Base-by-base conservation (phyloP, 2,113 vertebrate species). In the Clarias macrocephalus region DNA sequence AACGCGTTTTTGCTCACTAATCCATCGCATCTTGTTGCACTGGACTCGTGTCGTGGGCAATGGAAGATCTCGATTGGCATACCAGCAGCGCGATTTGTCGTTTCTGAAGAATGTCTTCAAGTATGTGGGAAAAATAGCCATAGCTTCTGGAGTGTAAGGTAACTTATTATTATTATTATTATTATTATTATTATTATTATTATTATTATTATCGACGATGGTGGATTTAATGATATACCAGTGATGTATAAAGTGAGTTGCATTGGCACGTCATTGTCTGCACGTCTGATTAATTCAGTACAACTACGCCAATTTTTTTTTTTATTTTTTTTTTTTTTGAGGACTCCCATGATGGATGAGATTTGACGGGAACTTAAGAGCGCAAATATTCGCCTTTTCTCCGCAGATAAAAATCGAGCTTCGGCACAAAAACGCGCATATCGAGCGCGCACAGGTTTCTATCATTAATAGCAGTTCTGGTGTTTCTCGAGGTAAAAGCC, bases 81-180 rank as follows among this genome's bases (percentile, higher is more conserved):
- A 95, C 96, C 95, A 95, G 95, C 94, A 93, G 93, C 93, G 93
- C 93, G 92, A 93, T 94, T 93, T 92, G 90, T 85, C 60, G 90
- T 94, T 94, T 93, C 93, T 95, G 93, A 95, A 95, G 94, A 94
- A 96, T 95, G 96, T 94, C 95, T 95, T 95, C 96, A 96, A 96
- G 96, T 95, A 96, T 95, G 96, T 95, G 97, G 97, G 97, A 94
- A 96, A 96, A 96, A 97, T 95, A 98, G 97, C 96, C 97, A 95
- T 96, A 97, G 97, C 96, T 96, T 96, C 96, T 97, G 96, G 96
- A 97, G 97, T 97, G 98, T 96, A 98, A 98, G 98, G 98, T 99
- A 98, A 83, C 86, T 70, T 59, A 66, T 82, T 63, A 83, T 88
- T 82, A 68, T 83, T 76, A 54, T 84, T 48, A 84, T 83, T 30